phyloP scores from a whole-genome alignment of 1,140 invertebrate species.

The Rhopalosiphum maidis region DNA sequence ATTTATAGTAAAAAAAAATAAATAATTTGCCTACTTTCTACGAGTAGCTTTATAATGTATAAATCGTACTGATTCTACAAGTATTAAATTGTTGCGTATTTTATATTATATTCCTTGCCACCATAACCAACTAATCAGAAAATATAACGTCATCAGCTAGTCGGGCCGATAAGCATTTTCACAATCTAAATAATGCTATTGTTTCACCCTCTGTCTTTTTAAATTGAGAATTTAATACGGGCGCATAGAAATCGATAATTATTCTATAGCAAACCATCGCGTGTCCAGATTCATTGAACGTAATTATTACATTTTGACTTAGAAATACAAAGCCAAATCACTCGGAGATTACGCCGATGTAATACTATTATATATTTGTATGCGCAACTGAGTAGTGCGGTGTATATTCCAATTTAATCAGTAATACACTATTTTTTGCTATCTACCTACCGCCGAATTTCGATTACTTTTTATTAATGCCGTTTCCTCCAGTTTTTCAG shows the following conservation, averaged over 20 bases:
- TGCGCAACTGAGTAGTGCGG: not conserved
- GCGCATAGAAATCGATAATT: not conserved
- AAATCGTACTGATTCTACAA: not conserved
- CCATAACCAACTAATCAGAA: not conserved
- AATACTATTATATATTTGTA: not conserved
- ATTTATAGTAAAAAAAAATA: not conserved
- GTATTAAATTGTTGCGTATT: not conserved
- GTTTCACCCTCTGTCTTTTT: not conserved
- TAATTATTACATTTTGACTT: not conserved
- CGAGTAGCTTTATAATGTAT: not conserved
- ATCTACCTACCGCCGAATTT: not conserved
- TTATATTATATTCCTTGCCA: not conserved
- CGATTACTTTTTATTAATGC: not conserved
- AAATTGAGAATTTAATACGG: not conserved
- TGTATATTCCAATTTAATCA: not conserved
- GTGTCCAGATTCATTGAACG: not conserved
- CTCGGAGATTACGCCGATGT: not conserved
- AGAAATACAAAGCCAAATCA: not conserved
- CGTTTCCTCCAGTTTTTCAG: not conserved
- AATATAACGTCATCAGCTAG: not conserved
- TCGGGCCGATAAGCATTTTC: not conserved
- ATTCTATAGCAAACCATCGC: not conserved
- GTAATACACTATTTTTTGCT: not conserved
- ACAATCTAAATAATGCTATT: not conserved
- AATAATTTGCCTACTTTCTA: not conserved